phyloP scores from a whole-genome alignment of 2,797 vertebrate species.

The Knipowitschia caucasica region DNA sequence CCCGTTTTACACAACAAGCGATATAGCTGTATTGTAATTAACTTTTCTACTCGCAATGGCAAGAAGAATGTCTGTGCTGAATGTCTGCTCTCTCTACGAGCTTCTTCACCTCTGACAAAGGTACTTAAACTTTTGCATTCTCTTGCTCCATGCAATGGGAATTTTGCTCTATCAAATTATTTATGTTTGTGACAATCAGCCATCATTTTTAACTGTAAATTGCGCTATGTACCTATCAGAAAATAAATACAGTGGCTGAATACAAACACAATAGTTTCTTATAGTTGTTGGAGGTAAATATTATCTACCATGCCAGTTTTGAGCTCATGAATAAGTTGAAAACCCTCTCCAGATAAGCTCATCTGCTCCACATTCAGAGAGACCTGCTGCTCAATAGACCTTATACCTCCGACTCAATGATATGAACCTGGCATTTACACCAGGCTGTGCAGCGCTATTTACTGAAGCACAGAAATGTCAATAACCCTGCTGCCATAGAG shows the following conservation, averaged over 20 bases:
- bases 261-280: not conserved
- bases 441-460: slow-evolving; percentile 7
- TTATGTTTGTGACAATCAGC: not conserved
- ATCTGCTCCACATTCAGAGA: slow-evolving; percentile 12
- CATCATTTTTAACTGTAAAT: slow-evolving; percentile 1
- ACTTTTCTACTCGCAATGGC: no score
- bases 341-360: slow-evolving; percentile 20
- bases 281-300: slow-evolving; percentile 6
- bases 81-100: no score
- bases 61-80: no score
- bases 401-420: slow-evolving; percentile 12
- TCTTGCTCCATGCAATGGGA: no score
- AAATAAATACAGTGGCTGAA: no score
- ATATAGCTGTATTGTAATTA: no score
- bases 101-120: no score
- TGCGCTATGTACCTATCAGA: not conserved
- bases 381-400: slow-evolving; percentile 16
- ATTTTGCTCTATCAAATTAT: no score
- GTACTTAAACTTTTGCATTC: no score
- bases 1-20: no score
- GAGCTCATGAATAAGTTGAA: slow-evolving; percentile 23
- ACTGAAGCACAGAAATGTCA: slow-evolving; percentile 30
- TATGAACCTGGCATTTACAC: slow-evolving; percentile 17
- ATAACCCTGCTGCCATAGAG: slow-evolving; percentile 1
- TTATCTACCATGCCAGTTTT: slow-evolving; percentile 3